These are phyloP conservation scores for Nothura maculosa DNA, from an alignment of 2,797 vertebrate genomes.

Conservation along the genomic window DNA sequence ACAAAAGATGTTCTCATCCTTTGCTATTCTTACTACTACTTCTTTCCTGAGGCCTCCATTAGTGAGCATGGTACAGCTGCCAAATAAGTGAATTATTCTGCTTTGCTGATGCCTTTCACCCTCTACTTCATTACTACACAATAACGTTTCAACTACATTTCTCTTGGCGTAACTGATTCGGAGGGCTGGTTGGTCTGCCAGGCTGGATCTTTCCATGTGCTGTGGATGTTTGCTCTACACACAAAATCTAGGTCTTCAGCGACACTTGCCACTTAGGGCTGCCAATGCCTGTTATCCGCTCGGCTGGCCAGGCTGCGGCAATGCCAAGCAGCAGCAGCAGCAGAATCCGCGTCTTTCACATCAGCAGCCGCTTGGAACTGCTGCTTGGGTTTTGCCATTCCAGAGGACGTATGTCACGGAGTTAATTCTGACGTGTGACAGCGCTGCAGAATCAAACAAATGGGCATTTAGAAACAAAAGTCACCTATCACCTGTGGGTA, in stretches of 20 bases:
- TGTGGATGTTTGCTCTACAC: conserved; percentile 41
- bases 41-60: background rate
- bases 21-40: background rate
- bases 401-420: background rate
- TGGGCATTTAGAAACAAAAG: background rate
- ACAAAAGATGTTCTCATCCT: background rate
- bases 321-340: conserved; percentile 39
- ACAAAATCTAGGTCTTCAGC: conserved; percentile 68
- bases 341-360: conserved; percentile 48
- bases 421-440: conserved; percentile 8
- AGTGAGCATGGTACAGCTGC: background rate
- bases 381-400: conserved; percentile 10
- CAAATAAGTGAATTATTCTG: background rate
- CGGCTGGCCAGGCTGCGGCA: conserved; percentile 23
- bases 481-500: background rate
- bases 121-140: background rate
- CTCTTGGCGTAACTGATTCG: background rate
- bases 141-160: conserved; percentile 18
- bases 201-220: conserved; percentile 49
- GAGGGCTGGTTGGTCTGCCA: conserved; percentile 16
- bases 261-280: conserved; percentile 62
- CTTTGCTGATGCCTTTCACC: background rate
- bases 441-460: background rate
- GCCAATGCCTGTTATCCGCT: conserved; percentile 67
- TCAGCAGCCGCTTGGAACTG: conserved; percentile 47